Percentiles rank a stretch among this genome's conserved stretches.
Conservation (phyloP, 2,888 invertebrate species). For the Callosobruchus maculatus region DNA sequence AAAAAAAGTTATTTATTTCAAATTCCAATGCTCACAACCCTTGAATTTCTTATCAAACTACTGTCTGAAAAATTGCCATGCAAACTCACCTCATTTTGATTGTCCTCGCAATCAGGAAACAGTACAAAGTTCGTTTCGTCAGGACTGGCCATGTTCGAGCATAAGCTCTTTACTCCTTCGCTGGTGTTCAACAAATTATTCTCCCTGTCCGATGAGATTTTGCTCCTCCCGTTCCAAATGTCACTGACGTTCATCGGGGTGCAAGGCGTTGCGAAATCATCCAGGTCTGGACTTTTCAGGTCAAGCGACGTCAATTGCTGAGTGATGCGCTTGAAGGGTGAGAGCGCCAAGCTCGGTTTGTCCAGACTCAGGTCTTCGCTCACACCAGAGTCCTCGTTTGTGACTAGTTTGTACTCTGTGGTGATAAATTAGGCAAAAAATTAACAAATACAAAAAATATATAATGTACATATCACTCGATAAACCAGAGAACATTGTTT, state of each 20-base stretch:
- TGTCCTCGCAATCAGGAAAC: constrained; percentile 56
- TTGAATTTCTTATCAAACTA: no score
- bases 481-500: no score
- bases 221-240: constrained; percentile 52
- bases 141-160: constrained; percentile 41
- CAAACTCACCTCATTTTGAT: constrained; percentile 21
- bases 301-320: constrained; percentile 73
- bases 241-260: constrained; percentile 60
- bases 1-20: neutral
- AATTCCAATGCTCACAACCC: no score
- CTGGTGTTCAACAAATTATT: constrained; percentile 43
- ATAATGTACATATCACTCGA: no score
- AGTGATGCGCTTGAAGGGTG: constrained; percentile 73
- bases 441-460: neutral
- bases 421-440: neutral
- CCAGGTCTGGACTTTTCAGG: constrained; percentile 67
- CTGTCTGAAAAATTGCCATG: no score
- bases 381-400: constrained; percentile 44
- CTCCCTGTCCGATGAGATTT: constrained; percentile 5
- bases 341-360: constrained; percentile 48
- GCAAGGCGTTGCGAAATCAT: constrained; percentile 66
- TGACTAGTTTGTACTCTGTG: constrained; percentile 60
- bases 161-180: constrained; percentile 41
- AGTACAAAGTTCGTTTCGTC: constrained; percentile 55
- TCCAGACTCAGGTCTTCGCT: constrained; percentile 41